These are phyloP conservation scores for Malurus leucopterus DNA, from an alignment of 2,797 vertebrate genomes.

Conservation along the genomic window DNA sequence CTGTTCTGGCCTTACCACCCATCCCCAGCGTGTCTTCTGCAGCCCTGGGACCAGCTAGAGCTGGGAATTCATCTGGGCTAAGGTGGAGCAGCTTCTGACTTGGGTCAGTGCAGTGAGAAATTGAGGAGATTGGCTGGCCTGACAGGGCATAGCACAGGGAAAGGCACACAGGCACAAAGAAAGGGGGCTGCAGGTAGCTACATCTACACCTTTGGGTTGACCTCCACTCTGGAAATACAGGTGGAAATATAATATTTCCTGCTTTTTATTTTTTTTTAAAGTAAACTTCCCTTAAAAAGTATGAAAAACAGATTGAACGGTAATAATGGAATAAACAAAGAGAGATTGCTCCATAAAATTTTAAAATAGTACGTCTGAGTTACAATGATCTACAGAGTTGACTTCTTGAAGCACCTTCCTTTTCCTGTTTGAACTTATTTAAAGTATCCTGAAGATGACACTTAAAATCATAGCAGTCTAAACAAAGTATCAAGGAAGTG, in stretches of 20 bases:
- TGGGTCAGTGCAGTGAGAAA: background rate
- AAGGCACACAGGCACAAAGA: background rate
- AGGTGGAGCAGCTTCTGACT: background rate
- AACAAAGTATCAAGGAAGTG: slow-evolving; percentile 69
- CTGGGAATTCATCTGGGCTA: rapidly evolving
- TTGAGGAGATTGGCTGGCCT: background rate
- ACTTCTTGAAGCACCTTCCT: slow-evolving; percentile 44
- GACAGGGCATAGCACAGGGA: background rate
- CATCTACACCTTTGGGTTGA: background rate
- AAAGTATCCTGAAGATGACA: slow-evolving; percentile 37
- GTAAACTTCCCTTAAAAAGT: background rate
- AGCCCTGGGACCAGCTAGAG: background rate
- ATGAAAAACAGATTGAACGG: background rate
- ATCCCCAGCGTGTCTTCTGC: rapidly evolving
- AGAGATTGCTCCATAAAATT: slow-evolving; percentile 4
- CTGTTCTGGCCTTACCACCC: background rate
- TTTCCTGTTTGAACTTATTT: slow-evolving; percentile 48
- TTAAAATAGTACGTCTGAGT: slow-evolving; percentile 1
- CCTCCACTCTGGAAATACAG: background rate
- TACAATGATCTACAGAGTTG: slow-evolving; percentile 5
- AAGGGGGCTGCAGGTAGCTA: background rate
- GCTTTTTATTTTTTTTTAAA: background rate
- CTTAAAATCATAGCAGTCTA: slow-evolving; percentile 51
- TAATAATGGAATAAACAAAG: background rate
- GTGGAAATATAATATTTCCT: background rate